Base-by-base conservation (phyloP, 64 coral and sea anemone species). In the Platygyra sinensis region DNA sequence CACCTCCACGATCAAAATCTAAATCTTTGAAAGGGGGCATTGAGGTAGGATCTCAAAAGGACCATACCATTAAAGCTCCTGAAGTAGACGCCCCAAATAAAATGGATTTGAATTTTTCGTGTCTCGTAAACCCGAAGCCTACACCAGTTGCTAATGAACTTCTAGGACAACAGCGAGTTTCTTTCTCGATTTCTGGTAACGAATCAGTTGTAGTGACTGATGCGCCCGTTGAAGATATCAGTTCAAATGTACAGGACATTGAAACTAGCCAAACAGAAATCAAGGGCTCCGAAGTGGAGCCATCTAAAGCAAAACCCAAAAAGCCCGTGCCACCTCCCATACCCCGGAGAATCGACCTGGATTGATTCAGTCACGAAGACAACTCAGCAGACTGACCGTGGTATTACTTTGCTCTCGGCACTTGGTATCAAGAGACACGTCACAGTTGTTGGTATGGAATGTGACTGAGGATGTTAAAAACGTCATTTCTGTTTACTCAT, bases 311-410 rank as follows among this genome's bases (percentile, higher is more conserved):
- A 78, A 7, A 62, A 3, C 8, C 33, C n/a, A 93, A 93, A 30
- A 93, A 75, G 60, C 33, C 79, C 1, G 74, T 30, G 3, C 94
- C 94, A 27, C 94, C 94, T 0, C 94, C 94, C 5, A 72, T 96
- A 61, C 90, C 94, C 62, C 90, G 79, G 16, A 91, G 94, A 30
- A 54, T 96, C 38, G 94, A 96, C 63, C 67, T 96, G 11, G 89
- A 91, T 67, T 91, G 84, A 77, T 19, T 57, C 54, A 57, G 11
- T 12, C 54, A 12, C 54, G 11, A 57, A 10, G 7, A 57, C 54
- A 57, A 57, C 54, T 57, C 11, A 16, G 10, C 2, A 57, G 15
- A 57, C n/a, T n/a, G n/a, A 57, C 15, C 54, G 54, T 57, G 15
- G 10, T 57, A 9, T 57, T 57, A 10, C 4, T 46, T 46, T 46